phyloP scores from a whole-genome alignment of 2,888 invertebrate species.

The Meganola albula region DNA sequence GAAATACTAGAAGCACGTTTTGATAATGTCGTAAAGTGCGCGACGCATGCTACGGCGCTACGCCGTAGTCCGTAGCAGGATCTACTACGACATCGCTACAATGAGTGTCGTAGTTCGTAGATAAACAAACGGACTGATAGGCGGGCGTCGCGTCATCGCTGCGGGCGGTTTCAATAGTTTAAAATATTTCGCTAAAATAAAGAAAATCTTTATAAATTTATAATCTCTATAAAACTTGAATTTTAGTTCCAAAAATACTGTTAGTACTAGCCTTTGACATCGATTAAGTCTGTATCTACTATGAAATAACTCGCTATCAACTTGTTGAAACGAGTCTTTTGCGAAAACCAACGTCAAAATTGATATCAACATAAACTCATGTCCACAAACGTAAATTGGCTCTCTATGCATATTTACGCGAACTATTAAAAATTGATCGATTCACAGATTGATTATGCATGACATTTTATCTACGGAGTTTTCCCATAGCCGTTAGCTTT shows the following conservation, averaged over 20 bases:
- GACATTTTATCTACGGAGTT: slow-evolving; percentile 33
- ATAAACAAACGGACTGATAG: too few species aligned
- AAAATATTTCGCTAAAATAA: too few species aligned
- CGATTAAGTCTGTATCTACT: too few species aligned
- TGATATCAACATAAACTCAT: slow-evolving; percentile 55
- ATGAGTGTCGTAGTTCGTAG: slow-evolving; percentile 1
- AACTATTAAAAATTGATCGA: slow-evolving; percentile 50
- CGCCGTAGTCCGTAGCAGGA: slow-evolving; percentile 1
- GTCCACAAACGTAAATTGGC: slow-evolving; percentile 45
- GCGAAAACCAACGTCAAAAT: slow-evolving; percentile 46
- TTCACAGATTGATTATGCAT: slow-evolving; percentile 46
- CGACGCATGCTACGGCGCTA: slow-evolving; percentile 21
- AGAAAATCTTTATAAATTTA: too few species aligned
- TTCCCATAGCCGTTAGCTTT: slow-evolving; percentile 17
- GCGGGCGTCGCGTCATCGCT: too few species aligned
- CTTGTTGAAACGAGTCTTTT: slow-evolving; percentile 42
- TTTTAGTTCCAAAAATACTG: too few species aligned
- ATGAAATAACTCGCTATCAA: slow-evolving; percentile 37
- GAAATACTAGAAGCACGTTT: slow-evolving; percentile 45
- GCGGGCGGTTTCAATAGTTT: too few species aligned
- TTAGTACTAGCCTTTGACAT: too few species aligned
- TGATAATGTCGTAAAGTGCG: slow-evolving; percentile 51
- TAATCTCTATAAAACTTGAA: too few species aligned
- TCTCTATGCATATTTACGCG: slow-evolving; percentile 51
- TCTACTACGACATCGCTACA: not conserved